Evolutionary conservation across 2,888 invertebrate genomes (phyloP).

Genomic region (Melanostoma mellinum): DNA sequence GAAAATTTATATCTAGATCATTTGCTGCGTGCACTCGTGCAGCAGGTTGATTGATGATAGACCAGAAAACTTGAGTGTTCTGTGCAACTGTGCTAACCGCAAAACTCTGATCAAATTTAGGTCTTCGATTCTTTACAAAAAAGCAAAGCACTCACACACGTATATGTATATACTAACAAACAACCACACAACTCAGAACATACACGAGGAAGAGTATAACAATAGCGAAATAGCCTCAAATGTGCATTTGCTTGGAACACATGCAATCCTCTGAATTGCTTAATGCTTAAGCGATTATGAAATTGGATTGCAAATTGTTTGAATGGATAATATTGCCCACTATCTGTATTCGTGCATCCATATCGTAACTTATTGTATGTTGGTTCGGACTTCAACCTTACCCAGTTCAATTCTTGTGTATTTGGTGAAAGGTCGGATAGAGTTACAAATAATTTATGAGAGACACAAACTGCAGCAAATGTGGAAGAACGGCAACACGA

Average conservation of each 20-base stretch:
- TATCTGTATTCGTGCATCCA: constrained; percentile 20
- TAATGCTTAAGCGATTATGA: constrained; percentile 61
- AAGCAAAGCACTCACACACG: neutral
- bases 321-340: neutral
- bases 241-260: constrained; percentile 67
- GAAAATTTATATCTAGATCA: constrained; percentile 56
- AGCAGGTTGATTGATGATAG: constrained; percentile 45
- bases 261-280: constrained; percentile 59
- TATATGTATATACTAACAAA: constrained; percentile 27
- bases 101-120: constrained; percentile 57
- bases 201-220: constrained; percentile 1
- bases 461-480: constrained; percentile 10
- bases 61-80: constrained; percentile 16
- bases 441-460: constrained; percentile 17
- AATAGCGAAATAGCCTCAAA: constrained; percentile 41
- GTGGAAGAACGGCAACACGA: constrained; percentile 9
- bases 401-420: neutral
- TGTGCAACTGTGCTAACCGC: constrained; percentile 30
- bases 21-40: constrained; percentile 48
- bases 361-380: constrained; percentile 22
- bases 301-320: constrained; percentile 52
- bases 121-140: constrained; percentile 49
- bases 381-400: neutral
- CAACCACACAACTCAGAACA: constrained; percentile 43
- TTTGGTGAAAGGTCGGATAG: constrained; percentile 49